Percentiles rank a stretch among this genome's conserved stretches.
These are phyloP conservation scores for Esox masquinongy DNA, from an alignment of 2,797 vertebrate genomes.

Conservation along the genomic window DNA sequence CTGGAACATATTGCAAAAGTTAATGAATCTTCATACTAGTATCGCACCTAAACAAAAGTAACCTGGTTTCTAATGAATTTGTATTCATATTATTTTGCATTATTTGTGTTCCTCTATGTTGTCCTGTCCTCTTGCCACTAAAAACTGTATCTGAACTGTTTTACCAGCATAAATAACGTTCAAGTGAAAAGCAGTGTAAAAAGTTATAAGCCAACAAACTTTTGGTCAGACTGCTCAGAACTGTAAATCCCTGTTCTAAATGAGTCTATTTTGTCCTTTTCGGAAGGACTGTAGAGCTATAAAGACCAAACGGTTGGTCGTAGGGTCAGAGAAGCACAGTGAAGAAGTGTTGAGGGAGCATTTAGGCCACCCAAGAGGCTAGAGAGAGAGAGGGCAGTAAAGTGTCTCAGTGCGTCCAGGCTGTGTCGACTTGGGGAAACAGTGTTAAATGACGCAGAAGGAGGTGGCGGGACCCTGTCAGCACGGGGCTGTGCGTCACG, in stretches of 20 bases:
- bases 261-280: background rate
- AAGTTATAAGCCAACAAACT: background rate
- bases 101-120: no score
- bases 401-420: conserved; percentile 47
- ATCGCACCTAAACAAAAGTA: no score
- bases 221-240: background rate
- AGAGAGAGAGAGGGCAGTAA: background rate
- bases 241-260: background rate
- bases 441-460: conserved; percentile 81
- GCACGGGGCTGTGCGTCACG: conserved; percentile 59
- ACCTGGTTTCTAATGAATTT: no score
- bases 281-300: background rate
- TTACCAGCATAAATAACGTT: no score
- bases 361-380: background rate
- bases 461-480: conserved; percentile 74
- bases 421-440: conserved; percentile 60
- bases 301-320: conserved; percentile 16
- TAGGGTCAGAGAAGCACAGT: conserved; percentile 26
- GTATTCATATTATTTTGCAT: no score
- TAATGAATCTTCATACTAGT: no score
- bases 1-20: no score
- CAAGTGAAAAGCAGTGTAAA: no score
- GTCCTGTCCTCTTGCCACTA: no score
- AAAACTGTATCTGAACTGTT: no score
- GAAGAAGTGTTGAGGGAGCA: conserved; percentile 11